Percentiles rank a stretch among this genome's conserved stretches.
phyloP scores from a whole-genome alignment of 2,888 invertebrate species.

The Mythimna vitellina region DNA sequence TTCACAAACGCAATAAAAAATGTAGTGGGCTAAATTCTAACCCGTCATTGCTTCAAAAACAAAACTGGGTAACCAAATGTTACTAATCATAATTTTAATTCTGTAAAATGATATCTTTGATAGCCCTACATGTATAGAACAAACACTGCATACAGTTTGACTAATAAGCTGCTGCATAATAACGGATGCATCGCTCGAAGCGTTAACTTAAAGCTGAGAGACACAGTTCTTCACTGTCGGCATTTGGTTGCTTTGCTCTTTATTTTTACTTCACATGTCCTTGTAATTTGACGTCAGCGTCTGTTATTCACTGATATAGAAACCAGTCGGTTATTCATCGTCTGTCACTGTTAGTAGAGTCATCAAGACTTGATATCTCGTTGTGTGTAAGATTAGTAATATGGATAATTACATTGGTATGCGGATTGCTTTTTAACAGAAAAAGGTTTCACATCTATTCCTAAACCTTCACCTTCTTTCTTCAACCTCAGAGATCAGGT shows the following conservation, averaged over 20 bases:
- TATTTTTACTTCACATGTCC: conserved; percentile 12
- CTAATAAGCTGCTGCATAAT: conserved; percentile 53
- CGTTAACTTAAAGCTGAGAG: conserved; percentile 24
- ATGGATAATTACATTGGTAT: neutral
- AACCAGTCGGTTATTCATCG: conserved; percentile 42
- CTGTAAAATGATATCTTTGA: conserved; percentile 2
- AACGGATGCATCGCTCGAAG: conserved; percentile 45
- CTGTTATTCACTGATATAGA: conserved; percentile 29
- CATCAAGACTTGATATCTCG: neutral
- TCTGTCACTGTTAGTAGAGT: conserved; percentile 7
- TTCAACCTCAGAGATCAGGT: too few relatives aligned
- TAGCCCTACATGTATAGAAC: conserved; percentile 36
- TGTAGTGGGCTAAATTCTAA: neutral
- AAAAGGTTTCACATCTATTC: too few relatives aligned
- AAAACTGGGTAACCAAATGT: neutral
- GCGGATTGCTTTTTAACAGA: neutral
- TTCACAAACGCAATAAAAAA: neutral
- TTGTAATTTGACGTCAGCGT: conserved; percentile 44
- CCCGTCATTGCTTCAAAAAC: neutral
- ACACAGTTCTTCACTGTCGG: conserved; percentile 31
- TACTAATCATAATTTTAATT: neutral
- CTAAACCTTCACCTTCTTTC: too few relatives aligned
- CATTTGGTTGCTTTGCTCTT: conserved; percentile 18
- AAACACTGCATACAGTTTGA: conserved; percentile 29
- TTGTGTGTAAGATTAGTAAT: neutral